Evolutionary conservation across 2,797 vertebrate species (phyloP), one percentile per base, ranked within the genome.

Genomic region (Gorsachius magnificus): DNA sequence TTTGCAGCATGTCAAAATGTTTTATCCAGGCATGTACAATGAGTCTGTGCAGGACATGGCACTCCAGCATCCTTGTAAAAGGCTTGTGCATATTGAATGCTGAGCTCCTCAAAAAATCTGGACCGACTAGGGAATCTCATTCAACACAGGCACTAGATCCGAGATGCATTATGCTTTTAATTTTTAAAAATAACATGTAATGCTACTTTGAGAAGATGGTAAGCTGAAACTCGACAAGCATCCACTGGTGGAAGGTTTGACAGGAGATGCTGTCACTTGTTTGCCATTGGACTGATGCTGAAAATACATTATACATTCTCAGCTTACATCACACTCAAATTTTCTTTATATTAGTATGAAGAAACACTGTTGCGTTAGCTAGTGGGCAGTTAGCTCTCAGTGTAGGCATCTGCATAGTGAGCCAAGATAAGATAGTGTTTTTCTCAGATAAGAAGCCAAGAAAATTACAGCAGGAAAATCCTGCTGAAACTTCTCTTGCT

Each of bases 391-490:
- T 45, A 60, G 69, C 53, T 82, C 77, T 48, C 17, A 26, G 80
- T 72, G 90, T 58, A 83, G 87, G 82, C 87, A 92, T 69, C 66
- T 46, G 33, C 46, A 33, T 28, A 60, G 58, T 65, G 63, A 82
- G 75, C 85, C 57, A 46, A 80, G 88, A 50, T 83, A 77, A 86
- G 83, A 38, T 25, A 65, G 61, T 80, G 71, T 54, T 93, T 85
- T 89, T 85, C 89, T 94, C 76, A 90, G 92, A 66, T 82, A 43
- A 1, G 61, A 78, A 83, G 43, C 76, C 79, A 91, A 86, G 95
- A 83, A 93, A 94, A 91, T 86, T 83, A 61, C 41, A 95, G 87
- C 96, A 93, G 87, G 96, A 96, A 96, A 91, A 91, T 93, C 95
- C 78, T 92, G 96, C 87, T 95, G 15, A 78, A 89, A 94, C 46